Evolutionary conservation across 2,113 vertebrate species (phyloP).

Genomic region (Xenopus laevis): DNA sequence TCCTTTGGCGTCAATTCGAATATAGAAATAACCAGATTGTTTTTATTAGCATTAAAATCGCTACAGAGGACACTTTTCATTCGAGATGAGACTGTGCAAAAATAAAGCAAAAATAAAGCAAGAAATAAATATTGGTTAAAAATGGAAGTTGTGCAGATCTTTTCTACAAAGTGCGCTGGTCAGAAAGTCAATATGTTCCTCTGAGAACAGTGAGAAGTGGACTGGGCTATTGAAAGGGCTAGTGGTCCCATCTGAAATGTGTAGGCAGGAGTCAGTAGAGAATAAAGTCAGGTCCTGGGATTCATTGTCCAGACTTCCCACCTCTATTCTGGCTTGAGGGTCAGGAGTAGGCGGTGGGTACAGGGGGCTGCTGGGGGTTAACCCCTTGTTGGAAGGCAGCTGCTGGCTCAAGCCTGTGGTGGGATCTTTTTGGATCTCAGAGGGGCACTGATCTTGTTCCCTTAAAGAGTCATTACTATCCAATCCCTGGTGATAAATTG

Average conservation of each 20-base stretch:
- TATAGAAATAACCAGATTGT: neutral
- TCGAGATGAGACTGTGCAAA: neutral
- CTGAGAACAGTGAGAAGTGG: constrained; percentile 72
- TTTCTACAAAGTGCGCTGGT: constrained; percentile 86
- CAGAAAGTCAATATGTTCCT: constrained; percentile 90
- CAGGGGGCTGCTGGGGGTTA: constrained; percentile 51
- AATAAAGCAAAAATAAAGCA: too few species aligned
- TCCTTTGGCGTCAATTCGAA: too few species aligned
- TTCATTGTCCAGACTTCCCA: constrained; percentile 51
- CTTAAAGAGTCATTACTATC: constrained; percentile 62
- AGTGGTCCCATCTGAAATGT: constrained; percentile 69
- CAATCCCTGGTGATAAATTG: constrained; percentile 46
- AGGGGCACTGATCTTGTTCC: constrained; percentile 54
- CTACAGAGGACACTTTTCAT: constrained; percentile 10
- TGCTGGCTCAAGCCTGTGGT: constrained; percentile 55
- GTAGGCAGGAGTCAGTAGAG: constrained; percentile 71
- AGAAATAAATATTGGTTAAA: constrained; percentile 55
- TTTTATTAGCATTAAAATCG: too few species aligned
- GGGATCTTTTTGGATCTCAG: constrained; percentile 51
- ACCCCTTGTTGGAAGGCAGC: constrained; percentile 40
- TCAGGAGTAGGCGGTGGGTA: constrained; percentile 56
- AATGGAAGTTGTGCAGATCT: constrained; percentile 81
- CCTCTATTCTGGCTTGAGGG: constrained; percentile 51
- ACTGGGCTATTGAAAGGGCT: constrained; percentile 79
- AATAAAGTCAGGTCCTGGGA: constrained; percentile 76